phyloP scores from a whole-genome alignment of 2,888 invertebrate species.

The Macrophya annulata region DNA sequence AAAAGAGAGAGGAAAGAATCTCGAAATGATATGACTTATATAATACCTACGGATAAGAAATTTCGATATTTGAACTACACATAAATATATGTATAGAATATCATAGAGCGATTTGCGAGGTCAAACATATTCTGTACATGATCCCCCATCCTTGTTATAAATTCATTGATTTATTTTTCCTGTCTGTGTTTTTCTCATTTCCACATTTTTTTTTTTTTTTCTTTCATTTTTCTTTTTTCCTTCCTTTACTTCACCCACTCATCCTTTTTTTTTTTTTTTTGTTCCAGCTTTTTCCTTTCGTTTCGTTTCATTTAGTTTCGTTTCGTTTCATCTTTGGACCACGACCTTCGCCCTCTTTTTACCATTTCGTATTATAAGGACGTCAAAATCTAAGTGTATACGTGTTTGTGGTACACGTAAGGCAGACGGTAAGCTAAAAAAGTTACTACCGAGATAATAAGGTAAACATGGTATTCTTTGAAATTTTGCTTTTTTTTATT shows the following conservation, averaged over 20 bases:
- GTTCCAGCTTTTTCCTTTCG: not conserved
- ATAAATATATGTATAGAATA: not conserved
- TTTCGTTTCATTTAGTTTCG: not conserved
- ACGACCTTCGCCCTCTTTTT: not conserved
- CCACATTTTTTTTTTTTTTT: not conserved
- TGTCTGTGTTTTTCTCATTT: not conserved
- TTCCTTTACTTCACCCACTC: not conserved
- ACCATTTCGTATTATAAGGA: not conserved
- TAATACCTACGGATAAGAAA: constrained; percentile 15
- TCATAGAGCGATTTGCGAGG: not conserved
- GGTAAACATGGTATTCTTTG: constrained; percentile 62
- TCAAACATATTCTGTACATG: not conserved
- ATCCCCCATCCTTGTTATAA: not conserved
- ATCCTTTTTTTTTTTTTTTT: not conserved
- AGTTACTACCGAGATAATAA: constrained; percentile 63
- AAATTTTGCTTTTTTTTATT: constrained; percentile 44
- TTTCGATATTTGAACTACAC: not conserved
- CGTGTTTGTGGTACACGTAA: not conserved
- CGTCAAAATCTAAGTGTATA: not conserved
- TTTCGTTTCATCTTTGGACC: constrained; percentile 22
- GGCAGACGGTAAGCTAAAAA: too few species aligned
- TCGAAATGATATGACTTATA: not conserved
- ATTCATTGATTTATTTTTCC: constrained; percentile 49
- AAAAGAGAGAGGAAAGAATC: not conserved
- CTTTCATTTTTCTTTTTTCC: not conserved